Evolutionary conservation across 2,797 vertebrate species (phyloP), one percentile per base, ranked within the genome.

Genomic region (Acipenser transmontanus): DNA sequence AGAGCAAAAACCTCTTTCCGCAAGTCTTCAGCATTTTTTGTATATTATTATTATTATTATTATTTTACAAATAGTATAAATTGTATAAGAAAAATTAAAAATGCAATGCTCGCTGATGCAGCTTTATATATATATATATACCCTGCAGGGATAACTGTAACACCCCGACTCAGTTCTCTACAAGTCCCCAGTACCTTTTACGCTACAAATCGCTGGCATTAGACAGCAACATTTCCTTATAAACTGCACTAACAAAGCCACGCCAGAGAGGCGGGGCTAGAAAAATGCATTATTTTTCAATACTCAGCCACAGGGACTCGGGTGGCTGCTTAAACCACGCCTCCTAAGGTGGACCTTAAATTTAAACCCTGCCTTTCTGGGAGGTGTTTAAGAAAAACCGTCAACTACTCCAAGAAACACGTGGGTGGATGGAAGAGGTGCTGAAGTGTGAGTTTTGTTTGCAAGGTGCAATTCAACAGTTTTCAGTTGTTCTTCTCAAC

Each of bases 21-120:
- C 88, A 91, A 72, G 81, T 90, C 70, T 85, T 89, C 73, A 89
- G 80, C 94, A 96, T 95, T 68, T 61, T 86, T 64, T 34, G 17
- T 68, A 74, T 1, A 11, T 60, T 51, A 60, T 14, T 34, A 34
- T 49, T 63, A 47, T 13, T 67, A 17, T 17, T 17, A 17, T 17
- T 17, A 17, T 17, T 12, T 66, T 59, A 59, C 17, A 10, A 49
- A 10, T 7, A n/a, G 17, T 6, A 56, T 48, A 54, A 34, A 7
- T 6, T 47, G 50, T 34, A 10, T 65, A 10, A 50, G 5, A 7
- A 66, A 57, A 61, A 14, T 62, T 69, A 48, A 56, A 69, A 69
- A 56, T 51, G 47, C 59, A 69, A 57, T 65, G 59, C 59, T 56
- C 8, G 17, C 7, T 61, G 47, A 59, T 13, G 47, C 54, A 47